phyloP scores from a whole-genome alignment of 2,888 invertebrate genomes.

The Orchesellides sinensis region DNA sequence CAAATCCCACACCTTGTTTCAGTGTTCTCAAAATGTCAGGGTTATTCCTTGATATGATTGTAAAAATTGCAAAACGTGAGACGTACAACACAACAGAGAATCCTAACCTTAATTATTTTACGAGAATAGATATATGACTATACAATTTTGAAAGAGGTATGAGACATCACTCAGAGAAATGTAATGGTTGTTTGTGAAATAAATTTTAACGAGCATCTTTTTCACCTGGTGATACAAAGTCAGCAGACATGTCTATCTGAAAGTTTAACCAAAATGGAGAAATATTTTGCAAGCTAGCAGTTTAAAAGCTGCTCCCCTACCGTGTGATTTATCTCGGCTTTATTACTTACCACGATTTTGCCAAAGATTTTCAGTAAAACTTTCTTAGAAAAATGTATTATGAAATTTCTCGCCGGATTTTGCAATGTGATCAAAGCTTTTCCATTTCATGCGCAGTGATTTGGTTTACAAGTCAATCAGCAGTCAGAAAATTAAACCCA shows the following conservation, averaged over 20 bases:
- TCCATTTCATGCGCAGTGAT: too few relatives aligned
- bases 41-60: too few relatives aligned
- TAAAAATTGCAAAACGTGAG: background rate
- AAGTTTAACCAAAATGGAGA: background rate
- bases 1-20: too few relatives aligned
- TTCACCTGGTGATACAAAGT: background rate
- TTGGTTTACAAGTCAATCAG: too few relatives aligned
- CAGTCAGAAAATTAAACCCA: too few relatives aligned
- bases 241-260: background rate
- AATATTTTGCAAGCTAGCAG: conserved; percentile 23
- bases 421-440: too few relatives aligned
- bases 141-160: background rate
- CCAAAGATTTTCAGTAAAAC: background rate
- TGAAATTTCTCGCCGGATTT: conserved; percentile 10
- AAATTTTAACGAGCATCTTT: background rate
- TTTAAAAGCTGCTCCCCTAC: conserved; percentile 6
- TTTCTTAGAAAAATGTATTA: background rate
- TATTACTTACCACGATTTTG: background rate
- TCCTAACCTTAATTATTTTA: background rate
- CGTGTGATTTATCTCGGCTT: conserved; percentile 29
- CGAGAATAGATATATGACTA: background rate
- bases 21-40: too few relatives aligned
- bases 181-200: background rate
- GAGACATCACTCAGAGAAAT: background rate
- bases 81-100: too few relatives aligned